These are phyloP conservation scores for Brachylomia viminalis DNA, from an alignment of 2,888 invertebrate species.

Conservation along the genomic window DNA sequence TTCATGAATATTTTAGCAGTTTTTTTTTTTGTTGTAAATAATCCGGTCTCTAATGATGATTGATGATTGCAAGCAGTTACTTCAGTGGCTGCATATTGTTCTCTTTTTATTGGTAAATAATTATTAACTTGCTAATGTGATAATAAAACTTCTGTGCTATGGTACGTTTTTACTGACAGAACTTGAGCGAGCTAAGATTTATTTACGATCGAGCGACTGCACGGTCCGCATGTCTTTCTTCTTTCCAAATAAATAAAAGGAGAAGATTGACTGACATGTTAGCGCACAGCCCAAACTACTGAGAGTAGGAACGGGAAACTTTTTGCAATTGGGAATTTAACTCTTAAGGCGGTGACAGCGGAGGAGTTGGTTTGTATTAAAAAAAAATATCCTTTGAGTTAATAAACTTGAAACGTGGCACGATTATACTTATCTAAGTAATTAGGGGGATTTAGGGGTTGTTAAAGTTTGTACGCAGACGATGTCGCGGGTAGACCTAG, in stretches of 20 bases:
- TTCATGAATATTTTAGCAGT: slow-evolving; percentile 22
- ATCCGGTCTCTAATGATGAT: slow-evolving; percentile 44
- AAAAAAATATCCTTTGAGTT: neutral
- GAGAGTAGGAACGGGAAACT: neutral
- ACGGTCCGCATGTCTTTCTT: neutral
- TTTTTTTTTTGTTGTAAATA: slow-evolving; percentile 22
- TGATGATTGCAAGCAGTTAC: slow-evolving; percentile 52
- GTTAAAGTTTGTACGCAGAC: neutral
- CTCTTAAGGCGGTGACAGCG: too few relatives aligned
- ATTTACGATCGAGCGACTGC: neutral
- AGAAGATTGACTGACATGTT: neutral
- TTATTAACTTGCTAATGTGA: slow-evolving; percentile 64
- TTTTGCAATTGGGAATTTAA: neutral
- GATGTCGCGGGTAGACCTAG: too few relatives aligned
- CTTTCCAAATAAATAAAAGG: neutral
- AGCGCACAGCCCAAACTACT: too few relatives aligned
- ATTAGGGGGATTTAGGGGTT: neutral
- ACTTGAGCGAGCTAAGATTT: neutral
- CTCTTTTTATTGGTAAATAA: slow-evolving; percentile 65
- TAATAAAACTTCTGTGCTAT: slow-evolving; percentile 53
- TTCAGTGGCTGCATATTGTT: slow-evolving; percentile 43
- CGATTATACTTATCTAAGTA: neutral
- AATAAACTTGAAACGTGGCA: neutral
- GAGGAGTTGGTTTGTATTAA: neutral
- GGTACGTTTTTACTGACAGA: slow-evolving; percentile 38